Percentiles rank a stretch among this genome's conserved stretches.
These are phyloP conservation scores for Megaustenia siamemsis DNA, from an alignment of 2,888 invertebrate species.

Conservation along the genomic window DNA sequence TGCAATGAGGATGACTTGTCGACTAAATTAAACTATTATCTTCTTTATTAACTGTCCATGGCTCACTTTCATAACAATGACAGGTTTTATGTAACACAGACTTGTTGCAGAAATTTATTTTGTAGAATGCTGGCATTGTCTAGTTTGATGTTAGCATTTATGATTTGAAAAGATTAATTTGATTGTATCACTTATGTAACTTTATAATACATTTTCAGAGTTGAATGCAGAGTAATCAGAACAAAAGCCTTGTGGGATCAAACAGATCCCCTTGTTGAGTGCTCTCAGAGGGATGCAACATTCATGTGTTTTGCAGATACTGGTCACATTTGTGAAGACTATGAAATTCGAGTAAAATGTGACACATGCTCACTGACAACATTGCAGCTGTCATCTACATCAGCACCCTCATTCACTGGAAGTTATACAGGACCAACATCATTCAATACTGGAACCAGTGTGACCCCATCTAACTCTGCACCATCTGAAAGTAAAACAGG, in stretches of 20 bases:
- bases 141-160: no score
- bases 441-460: not conserved
- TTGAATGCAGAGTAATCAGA: constrained; percentile 46
- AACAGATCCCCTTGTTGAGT: constrained; percentile 59
- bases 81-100: no score
- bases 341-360: constrained; percentile 77
- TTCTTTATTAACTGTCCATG: no score
- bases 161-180: no score
- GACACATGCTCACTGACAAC: constrained; percentile 66
- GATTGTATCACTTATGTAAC: not conserved
- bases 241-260: constrained; percentile 39
- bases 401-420: not conserved
- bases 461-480: not conserved
- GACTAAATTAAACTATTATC: no score
- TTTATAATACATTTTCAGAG: not conserved
- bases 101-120: no score
- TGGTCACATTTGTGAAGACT: constrained; percentile 72
- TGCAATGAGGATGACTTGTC: no score
- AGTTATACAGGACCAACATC: not conserved
- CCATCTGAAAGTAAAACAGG: not conserved
- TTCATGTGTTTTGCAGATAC: constrained; percentile 83
- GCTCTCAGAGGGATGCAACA: constrained; percentile 83
- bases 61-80: no score
- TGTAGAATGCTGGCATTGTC: no score
- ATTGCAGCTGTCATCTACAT: not conserved